Conservation (phyloP, 2,888 invertebrate species). For the Chironomus riparius region DNA sequence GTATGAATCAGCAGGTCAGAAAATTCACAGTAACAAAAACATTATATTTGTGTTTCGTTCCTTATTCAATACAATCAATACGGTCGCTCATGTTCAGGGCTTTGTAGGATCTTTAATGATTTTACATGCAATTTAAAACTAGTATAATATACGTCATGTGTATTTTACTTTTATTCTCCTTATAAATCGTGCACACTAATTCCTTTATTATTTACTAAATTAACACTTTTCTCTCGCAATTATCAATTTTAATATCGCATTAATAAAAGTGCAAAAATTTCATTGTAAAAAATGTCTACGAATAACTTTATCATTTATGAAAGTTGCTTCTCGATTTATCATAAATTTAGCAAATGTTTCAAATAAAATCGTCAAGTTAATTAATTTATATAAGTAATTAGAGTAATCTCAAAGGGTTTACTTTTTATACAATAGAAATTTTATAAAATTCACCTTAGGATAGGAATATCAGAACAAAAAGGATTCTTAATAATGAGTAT, state of each 20-base stretch:
- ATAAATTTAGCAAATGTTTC: no score
- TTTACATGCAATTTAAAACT: not conserved
- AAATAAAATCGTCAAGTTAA: no score
- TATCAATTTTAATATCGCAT: not conserved
- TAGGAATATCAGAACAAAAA: no score
- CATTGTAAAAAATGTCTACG: not conserved
- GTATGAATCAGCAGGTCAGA: constrained; percentile 8
- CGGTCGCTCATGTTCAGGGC: not conserved
- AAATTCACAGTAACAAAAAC: not conserved
- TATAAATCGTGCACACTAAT: not conserved
- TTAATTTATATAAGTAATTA: no score
- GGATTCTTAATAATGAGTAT: no score
- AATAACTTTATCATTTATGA: not conserved
- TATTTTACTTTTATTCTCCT: not conserved
- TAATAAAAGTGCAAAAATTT: not conserved
- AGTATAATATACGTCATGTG: not conserved
- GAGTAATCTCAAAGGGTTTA: no score
- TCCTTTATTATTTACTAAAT: not conserved
- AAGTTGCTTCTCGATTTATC: not conserved
- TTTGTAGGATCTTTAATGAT: not conserved
- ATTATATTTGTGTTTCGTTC: not conserved
- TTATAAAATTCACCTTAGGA: no score
- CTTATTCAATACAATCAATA: not conserved
- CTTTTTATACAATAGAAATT: no score
- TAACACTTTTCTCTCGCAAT: not conserved